phyloP scores from a whole-genome alignment of 2,888 invertebrate species.

The Perizoma flavofasciatum region DNA sequence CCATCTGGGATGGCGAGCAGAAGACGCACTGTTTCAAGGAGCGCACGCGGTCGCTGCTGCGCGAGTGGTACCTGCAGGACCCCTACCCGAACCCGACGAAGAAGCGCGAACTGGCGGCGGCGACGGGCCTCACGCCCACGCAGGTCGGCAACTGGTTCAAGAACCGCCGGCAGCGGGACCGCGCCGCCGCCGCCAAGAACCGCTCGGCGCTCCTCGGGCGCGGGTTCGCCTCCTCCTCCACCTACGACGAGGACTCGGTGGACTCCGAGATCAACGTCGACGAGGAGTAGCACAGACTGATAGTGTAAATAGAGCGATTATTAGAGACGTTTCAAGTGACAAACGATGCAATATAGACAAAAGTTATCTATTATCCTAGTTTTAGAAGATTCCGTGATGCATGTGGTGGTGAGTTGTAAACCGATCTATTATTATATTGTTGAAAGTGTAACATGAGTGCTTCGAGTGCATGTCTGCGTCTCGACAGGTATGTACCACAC shows the following conservation, averaged over 20 bases:
- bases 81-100: slow-evolving; percentile 99
- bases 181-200: slow-evolving; percentile 98
- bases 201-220: slow-evolving; percentile 88
- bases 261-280: slow-evolving; percentile 82
- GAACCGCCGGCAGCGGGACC: slow-evolving; percentile 97
- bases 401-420: slow-evolving; percentile 70
- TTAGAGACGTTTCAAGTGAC: slow-evolving; percentile 57
- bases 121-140: slow-evolving; percentile 97
- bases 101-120: slow-evolving; percentile 97
- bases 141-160: slow-evolving; percentile 99
- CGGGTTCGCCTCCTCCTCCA: slow-evolving; percentile 79
- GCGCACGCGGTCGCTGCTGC: slow-evolving; percentile 94
- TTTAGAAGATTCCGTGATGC: slow-evolving; percentile 62
- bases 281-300: slow-evolving; percentile 73
- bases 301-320: slow-evolving; percentile 61
- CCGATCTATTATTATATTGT: slow-evolving; percentile 62
- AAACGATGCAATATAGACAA: slow-evolving; percentile 66
- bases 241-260: slow-evolving; percentile 80
- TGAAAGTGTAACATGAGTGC: slow-evolving; percentile 70
- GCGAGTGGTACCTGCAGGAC: slow-evolving; percentile 99
- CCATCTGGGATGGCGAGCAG: slow-evolving; percentile 99
- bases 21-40: slow-evolving; percentile 99
- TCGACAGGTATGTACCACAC: slow-evolving; percentile 71
- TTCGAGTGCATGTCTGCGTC: slow-evolving; percentile 61
- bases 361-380: slow-evolving; percentile 62